These are phyloP conservation scores for Orthosia cruda DNA, from an alignment of 2,888 invertebrate genomes.

Conservation along the genomic window DNA sequence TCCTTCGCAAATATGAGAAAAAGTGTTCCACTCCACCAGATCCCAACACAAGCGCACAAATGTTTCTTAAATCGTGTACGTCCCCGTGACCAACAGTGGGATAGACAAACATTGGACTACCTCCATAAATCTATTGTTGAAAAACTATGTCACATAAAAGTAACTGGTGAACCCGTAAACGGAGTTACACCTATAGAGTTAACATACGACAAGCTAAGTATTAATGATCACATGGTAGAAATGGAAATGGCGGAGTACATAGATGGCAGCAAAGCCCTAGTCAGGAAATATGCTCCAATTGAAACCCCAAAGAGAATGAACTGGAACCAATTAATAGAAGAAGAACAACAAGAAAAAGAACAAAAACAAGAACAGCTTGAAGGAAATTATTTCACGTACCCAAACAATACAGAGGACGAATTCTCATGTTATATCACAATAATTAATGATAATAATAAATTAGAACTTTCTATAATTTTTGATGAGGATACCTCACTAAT, in stretches of 20 bases:
- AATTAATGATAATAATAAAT: conserved; percentile 78
- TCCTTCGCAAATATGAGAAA: conserved; percentile 91
- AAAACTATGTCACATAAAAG: conserved; percentile 89
- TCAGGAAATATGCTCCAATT: conserved; percentile 75
- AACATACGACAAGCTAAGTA: conserved; percentile 83
- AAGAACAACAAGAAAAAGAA: conserved; percentile 72
- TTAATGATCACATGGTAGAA: conserved; percentile 89
- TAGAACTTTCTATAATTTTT: conserved; percentile 83
- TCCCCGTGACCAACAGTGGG: conserved; percentile 86
- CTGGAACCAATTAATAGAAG: conserved; percentile 83
- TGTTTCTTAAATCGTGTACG: conserved; percentile 90
- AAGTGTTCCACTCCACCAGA: conserved; percentile 92
- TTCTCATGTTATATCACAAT: conserved; percentile 82
- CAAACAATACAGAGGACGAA: conserved; percentile 70
- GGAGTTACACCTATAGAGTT: conserved; percentile 82
- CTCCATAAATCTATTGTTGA: conserved; percentile 92
- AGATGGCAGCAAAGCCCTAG: conserved; percentile 80
- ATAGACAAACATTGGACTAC: conserved; percentile 91
- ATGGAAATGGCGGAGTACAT: conserved; percentile 85
- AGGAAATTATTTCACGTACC: conserved; percentile 74
- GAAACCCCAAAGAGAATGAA: conserved; percentile 74
- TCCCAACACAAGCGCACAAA: conserved; percentile 93
- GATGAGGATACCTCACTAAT: conserved; percentile 83
- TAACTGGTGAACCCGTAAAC: conserved; percentile 81
- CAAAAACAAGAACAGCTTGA: conserved; percentile 72